Base-by-base conservation (phyloP, 2,113 vertebrate species). In the Neofelis nebulosa region DNA sequence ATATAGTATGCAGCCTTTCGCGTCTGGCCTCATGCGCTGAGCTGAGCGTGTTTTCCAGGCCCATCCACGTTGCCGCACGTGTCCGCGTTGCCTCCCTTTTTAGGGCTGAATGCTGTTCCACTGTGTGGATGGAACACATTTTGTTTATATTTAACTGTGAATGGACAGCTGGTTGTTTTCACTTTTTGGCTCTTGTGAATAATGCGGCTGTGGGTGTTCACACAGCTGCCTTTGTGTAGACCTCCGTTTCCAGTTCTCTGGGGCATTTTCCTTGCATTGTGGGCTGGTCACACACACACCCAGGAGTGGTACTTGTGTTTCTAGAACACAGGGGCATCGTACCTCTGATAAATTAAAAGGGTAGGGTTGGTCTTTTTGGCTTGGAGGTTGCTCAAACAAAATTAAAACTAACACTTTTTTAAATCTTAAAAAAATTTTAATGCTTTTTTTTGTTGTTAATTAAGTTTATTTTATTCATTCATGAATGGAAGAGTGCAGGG, bases 231-330 rank as follows among this genome's bases (percentile, higher is more conserved):
- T 52, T 19, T n/a, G 45, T 21, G 50, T 55, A 31, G 50, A 12
- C 50, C 3, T 31, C 15, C 4, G 11, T 15, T 69, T 38, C 57
- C 79, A 19, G 14, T 9, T 38, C 8, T 57, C 23, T 82, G 55
- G 18, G 16, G 36, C 31, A 11, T 33, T 89, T 55, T 65, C 27
- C 82, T 65, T 41, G 29, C 50, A 12, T 29, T 88, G 33, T 7
- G 0, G 41, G 57, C 25, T 29, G 68, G 41, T 55, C 36, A 15
- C 7, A 21, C 61, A 21, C 9, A 0, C 0, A 3, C 3, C 21
- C 23, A 25, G 85, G 31, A 6, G 4, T 50, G 25, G 48, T 36
- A 12, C 19, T 69, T 89, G 9, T 48, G 33, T 69, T 36, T 55
- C 33, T 23, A 36, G 36, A 57, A 33, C 27, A 36, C 12, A 29